Conservation (phyloP, 1,140 invertebrate genomes). For the Drosophila sturtevanti region DNA sequence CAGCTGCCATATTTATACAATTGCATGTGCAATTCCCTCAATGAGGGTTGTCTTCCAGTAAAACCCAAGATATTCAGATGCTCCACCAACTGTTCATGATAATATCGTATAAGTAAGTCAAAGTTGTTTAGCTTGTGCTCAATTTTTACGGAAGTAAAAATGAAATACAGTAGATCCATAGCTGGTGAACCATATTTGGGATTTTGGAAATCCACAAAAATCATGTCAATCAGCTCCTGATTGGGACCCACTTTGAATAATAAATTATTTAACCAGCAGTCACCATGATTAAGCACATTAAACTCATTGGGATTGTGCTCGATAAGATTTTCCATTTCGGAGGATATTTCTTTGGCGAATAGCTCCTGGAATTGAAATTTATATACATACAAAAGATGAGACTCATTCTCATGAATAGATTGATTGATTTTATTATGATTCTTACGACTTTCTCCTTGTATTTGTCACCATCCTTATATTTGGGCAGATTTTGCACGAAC, state of each 20-base stretch:
- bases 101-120: constrained; percentile 65
- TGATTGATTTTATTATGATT: neutral
- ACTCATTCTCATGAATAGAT: neutral
- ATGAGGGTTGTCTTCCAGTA: constrained; percentile 34
- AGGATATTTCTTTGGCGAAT: constrained; percentile 5
- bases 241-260: constrained; percentile 83
- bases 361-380: constrained; percentile 36
- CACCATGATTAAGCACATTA: constrained; percentile 86
- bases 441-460: constrained; percentile 57
- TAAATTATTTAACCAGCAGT: constrained; percentile 88
- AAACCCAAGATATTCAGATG: constrained; percentile 61
- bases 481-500: constrained; percentile 53
- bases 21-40: constrained; percentile 62
- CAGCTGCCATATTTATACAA: constrained; percentile 52
- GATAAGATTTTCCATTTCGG: constrained; percentile 16
- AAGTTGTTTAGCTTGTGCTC: constrained; percentile 66
- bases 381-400: constrained; percentile 8
- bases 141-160: constrained; percentile 63
- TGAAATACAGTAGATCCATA: constrained; percentile 60
- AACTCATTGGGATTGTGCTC: constrained; percentile 83
- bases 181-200: constrained; percentile 57
- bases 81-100: constrained; percentile 62
- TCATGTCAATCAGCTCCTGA: constrained; percentile 71
- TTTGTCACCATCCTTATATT: constrained; percentile 47
- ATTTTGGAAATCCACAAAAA: constrained; percentile 73